These are phyloP conservation scores for Neomonachus schauinslandi DNA, from an alignment of 2,113 vertebrate species.

Conservation along the genomic window DNA sequence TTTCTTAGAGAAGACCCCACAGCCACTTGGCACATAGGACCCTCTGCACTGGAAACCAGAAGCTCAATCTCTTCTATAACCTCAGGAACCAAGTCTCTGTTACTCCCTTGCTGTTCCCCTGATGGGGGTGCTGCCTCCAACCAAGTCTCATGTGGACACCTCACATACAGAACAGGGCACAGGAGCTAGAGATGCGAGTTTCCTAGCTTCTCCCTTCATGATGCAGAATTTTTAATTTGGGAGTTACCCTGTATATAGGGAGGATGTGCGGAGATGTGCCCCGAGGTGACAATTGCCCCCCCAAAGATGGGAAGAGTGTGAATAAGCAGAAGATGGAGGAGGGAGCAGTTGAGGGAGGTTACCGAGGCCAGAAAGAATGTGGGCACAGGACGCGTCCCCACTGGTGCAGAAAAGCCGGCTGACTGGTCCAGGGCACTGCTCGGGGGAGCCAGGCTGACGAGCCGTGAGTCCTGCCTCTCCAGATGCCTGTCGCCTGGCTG, in stretches of 20 bases:
- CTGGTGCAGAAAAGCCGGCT: neutral
- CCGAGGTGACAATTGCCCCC: no score
- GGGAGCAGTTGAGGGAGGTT: neutral
- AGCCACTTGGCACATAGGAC: neutral
- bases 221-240: neutral
- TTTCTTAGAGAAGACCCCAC: neutral
- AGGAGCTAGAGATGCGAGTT: neutral
- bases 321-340: neutral
- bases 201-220: neutral
- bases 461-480: neutral
- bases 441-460: neutral
- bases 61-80: no score
- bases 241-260: neutral
- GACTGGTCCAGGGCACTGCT: neutral
- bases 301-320: neutral
- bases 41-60: neutral
- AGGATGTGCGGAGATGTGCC: neutral
- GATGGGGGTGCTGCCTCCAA: neutral
- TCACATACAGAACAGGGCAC: neutral
- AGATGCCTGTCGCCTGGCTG: slow-evolving; percentile 69
- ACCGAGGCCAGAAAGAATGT: neutral
- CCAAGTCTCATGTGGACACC: rapidly evolving
- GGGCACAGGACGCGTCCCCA: rapidly evolving
- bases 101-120: no score
- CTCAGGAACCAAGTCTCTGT: neutral